Base-by-base conservation (phyloP, 2,113 vertebrate species). In the Gasterosteus aculeatus region DNA sequence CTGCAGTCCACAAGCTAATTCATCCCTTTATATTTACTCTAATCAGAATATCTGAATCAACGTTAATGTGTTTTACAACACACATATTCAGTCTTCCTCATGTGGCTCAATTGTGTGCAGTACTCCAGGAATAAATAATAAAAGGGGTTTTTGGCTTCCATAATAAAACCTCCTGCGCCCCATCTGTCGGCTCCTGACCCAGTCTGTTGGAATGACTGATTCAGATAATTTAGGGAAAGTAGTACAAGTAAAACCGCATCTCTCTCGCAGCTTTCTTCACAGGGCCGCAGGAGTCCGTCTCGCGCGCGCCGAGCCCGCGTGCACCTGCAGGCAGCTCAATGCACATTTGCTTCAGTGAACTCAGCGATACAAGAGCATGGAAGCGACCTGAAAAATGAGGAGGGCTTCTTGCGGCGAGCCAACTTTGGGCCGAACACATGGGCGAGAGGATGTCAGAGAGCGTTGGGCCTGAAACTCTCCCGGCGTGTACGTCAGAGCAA, bases 361-460 rank as follows among this genome's bases (percentile, higher is more conserved):
- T 39, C 1, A 14, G 7, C 18, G 33, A 61, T 26, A 38, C 49
- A 31, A 59, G 31, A 67, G 39, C 35, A 66, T 53, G 56, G 33
- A 68, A 31, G 42, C 29, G 38, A 68, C 51, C 41, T 10, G 5
- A 29, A 49, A 69, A 80, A 46, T 68, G 46, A 65, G 69, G 57
- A 63, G 33, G 22, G 68, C n/a, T 12, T 51, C 57, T 65, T 63
- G 35, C 15, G 75, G 53, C 15, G 31, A 57, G 67, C 63, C 68
- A 75, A 7, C 19, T 18, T 44, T 9, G 69, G 58, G 60, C 35
- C 35, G 14, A 47, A 58, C 22, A 89, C 81, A 77, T 69, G 61
- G 76, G 42, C 22, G 61, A 57, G 69, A 62, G 29, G 59, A 66
- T 3, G 75, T 59, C 26, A 63, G 41, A 58, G 31, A 62, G 41